These are phyloP conservation scores for Anguilla pacifica DNA, from an alignment of 2,797 vertebrate species.

Conservation along the genomic window DNA sequence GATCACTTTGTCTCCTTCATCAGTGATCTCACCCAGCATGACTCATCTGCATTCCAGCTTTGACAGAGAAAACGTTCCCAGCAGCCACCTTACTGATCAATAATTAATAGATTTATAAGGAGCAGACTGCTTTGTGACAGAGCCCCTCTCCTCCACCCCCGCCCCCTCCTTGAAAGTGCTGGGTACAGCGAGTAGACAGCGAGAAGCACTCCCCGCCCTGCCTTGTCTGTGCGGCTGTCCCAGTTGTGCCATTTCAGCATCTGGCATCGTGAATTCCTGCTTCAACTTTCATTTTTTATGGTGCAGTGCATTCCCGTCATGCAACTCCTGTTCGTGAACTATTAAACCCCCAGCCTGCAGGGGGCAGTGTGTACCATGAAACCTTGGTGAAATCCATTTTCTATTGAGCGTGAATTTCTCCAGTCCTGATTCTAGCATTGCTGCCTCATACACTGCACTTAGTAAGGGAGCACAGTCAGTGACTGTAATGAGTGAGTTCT, in stretches of 20 bases:
- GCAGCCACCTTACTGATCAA: background rate
- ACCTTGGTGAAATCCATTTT: background rate
- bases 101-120: background rate
- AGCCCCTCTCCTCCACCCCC: background rate
- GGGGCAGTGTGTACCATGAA: constrained; percentile 11
- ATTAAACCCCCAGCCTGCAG: constrained; percentile 19
- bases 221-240: background rate
- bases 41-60: constrained; percentile 5
- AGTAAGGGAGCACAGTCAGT: background rate
- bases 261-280: background rate
- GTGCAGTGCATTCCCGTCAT: background rate
- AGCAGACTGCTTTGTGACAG: background rate
- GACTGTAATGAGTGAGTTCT: background rate
- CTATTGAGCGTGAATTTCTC: background rate
- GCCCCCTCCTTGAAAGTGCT: background rate
- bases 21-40: background rate
- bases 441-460: background rate
- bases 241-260: background rate
- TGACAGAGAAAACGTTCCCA: background rate
- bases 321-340: constrained; percentile 19
- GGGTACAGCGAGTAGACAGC: background rate
- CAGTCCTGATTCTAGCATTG: background rate
- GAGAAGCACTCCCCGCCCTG: background rate
- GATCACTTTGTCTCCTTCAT: background rate
- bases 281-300: background rate